Percentiles rank a stretch among this genome's conserved stretches.
Evolutionary conservation across 2,113 vertebrate species (phyloP).

Genomic region (Aegotheles bennettii): DNA sequence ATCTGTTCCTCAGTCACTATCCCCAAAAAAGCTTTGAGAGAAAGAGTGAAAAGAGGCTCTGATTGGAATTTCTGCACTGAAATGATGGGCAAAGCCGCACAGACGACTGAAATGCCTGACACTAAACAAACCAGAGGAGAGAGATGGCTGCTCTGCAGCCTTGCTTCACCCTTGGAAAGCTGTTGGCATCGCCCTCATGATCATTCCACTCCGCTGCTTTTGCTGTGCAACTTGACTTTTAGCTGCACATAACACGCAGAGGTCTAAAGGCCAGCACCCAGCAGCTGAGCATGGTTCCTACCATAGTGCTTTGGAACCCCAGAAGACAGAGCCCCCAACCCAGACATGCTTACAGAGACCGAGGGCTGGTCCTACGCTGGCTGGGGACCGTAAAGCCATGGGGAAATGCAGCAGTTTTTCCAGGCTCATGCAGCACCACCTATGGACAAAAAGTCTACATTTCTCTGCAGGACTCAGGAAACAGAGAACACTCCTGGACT

Average conservation of each 20-base stretch:
- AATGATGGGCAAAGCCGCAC: not conserved
- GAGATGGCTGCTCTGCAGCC: accelerated
- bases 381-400: not conserved
- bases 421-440: slow-evolving; percentile 26
- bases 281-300: accelerated
- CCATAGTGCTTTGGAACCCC: accelerated
- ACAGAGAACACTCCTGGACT: not conserved
- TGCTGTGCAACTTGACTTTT: not conserved
- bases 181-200: accelerated
- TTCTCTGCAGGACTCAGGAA: not conserved
- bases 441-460: not conserved
- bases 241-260: not conserved
- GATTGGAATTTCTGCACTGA: not conserved
- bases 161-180: not conserved
- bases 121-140: not conserved
- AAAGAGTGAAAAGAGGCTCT: not conserved
- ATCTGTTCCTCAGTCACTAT: not conserved
- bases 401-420: not conserved
- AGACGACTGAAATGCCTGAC: not conserved
- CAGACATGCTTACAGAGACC: accelerated
- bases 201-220: not conserved
- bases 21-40: not conserved
- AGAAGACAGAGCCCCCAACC: not conserved
- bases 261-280: not conserved
- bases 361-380: accelerated